Conservation (phyloP, 2,888 invertebrate genomes). For the Eupithecia inturbata region DNA sequence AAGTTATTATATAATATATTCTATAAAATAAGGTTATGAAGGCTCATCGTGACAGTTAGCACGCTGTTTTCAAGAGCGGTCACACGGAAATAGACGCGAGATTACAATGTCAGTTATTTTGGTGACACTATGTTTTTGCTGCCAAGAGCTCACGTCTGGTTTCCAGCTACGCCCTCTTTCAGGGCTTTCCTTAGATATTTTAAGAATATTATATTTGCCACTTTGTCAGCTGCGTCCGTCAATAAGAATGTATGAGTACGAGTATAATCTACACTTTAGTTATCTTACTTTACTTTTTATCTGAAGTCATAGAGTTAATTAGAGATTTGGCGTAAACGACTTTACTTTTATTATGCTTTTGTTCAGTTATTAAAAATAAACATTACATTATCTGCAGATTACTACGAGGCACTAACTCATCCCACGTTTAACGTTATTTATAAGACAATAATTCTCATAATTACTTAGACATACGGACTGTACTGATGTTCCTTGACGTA, state of each 20-base stretch:
- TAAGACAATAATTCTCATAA: neutral
- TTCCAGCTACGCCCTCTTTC: conserved; percentile 58
- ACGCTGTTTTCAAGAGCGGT: conserved; percentile 41
- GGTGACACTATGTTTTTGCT: conserved; percentile 60
- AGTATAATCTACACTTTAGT: neutral
- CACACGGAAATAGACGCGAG: conserved; percentile 66
- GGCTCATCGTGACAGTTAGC: conserved; percentile 16
- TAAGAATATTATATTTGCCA: conserved; percentile 42
- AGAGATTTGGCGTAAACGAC: neutral
- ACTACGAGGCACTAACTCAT: neutral
- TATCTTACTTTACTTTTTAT: neutral
- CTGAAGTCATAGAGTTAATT: neutral
- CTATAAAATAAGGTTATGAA: neutral
- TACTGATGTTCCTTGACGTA: neutral
- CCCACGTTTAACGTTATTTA: neutral
- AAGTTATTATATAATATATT: neutral
- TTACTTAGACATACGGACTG: neutral
- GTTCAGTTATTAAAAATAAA: neutral
- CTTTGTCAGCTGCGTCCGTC: conserved; percentile 17
- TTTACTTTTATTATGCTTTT: neutral
- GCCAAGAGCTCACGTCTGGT: conserved; percentile 58
- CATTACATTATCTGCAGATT: neutral
- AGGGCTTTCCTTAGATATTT: conserved; percentile 62
- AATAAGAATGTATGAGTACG: neutral
- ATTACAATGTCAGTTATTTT: conserved; percentile 75